Evolutionary conservation across 2,888 invertebrate genomes (phyloP).

Genomic region (Synergus laeviventris): DNA sequence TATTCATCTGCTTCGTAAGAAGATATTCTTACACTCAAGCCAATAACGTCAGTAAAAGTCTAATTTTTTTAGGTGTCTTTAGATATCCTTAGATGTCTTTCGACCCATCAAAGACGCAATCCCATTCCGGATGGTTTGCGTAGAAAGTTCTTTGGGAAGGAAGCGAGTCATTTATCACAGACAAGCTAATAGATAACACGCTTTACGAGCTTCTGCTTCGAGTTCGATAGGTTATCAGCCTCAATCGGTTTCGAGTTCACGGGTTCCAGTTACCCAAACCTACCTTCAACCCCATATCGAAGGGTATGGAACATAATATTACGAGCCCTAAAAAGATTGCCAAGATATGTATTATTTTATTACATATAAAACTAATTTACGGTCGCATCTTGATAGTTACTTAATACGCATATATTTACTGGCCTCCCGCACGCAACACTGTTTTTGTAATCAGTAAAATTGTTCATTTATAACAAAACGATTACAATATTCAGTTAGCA

Average conservation of each 20-base stretch:
- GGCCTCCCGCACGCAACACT: too few relatives aligned
- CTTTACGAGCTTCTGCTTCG: constrained; percentile 57
- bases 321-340: not conserved
- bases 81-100: not conserved
- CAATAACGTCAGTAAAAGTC: too few relatives aligned
- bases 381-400: too few relatives aligned
- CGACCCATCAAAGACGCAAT: not conserved
- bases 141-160: constrained; percentile 63
- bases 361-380: not conserved
- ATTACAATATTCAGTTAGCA: too few relatives aligned
- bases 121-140: not conserved
- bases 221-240: constrained; percentile 61
- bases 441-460: too few relatives aligned
- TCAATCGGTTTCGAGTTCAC: constrained; percentile 54
- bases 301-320: not conserved
- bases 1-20: too few relatives aligned
- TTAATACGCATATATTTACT: too few relatives aligned
- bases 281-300: constrained; percentile 16
- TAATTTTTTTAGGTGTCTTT: too few relatives aligned
- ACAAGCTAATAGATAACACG: constrained; percentile 67
- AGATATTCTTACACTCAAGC: too few relatives aligned
- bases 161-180: constrained; percentile 68
- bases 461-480: too few relatives aligned
- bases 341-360: not conserved
- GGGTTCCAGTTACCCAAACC: constrained; percentile 43